Evolutionary conservation across 1,140 invertebrate genomes (phyloP), one percentile per base, ranked within the genome.

Genomic region (Drosophila grimshawi): DNA sequence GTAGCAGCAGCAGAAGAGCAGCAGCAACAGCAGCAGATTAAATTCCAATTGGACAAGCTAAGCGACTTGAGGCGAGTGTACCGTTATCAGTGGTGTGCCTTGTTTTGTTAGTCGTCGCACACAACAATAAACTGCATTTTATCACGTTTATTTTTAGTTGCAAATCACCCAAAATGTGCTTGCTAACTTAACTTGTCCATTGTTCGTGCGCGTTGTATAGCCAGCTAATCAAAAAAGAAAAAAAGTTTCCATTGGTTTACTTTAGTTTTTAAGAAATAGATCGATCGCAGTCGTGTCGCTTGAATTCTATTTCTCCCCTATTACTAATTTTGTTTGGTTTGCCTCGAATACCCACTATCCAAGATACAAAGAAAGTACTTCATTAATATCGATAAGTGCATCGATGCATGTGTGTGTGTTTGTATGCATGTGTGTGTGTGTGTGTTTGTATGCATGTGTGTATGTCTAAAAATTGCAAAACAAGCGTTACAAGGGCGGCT

Each of bases 71-170:
- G 56, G 57, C 56, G 46, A 68, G 56, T 70, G 64, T 74, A 69
- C 71, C 71, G 71, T 74, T 74, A 74, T 74, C 71, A 75, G 61
- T 19, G 19, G 19, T 19, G 19, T 48, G 61, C 78, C 66, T 62
- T 62, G 65, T 68, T 75, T 61, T 41, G 53, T 46, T 55, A 46
- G 51, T 51, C 46, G 55, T 33, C 39, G n/a, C 56, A 48, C 5
- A 45, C 52, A 45, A 57, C n/a, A 27, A 53, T 76, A 75, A 86
- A 88, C 70, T 88, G 85, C 85, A 88, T 88, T 81, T 88, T 89
- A 88, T 88, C 85, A 88, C 85, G 85, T 88, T 88, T 88, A 88
- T 89, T 88, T 89, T 89, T 88, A 88, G 85, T 83, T 80, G 76
- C 85, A 64, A 80, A 76, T 64, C 59, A 76, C 46, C 27, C 68